Conservation (phyloP, 2,888 invertebrate species). For the Anodontia alba region DNA sequence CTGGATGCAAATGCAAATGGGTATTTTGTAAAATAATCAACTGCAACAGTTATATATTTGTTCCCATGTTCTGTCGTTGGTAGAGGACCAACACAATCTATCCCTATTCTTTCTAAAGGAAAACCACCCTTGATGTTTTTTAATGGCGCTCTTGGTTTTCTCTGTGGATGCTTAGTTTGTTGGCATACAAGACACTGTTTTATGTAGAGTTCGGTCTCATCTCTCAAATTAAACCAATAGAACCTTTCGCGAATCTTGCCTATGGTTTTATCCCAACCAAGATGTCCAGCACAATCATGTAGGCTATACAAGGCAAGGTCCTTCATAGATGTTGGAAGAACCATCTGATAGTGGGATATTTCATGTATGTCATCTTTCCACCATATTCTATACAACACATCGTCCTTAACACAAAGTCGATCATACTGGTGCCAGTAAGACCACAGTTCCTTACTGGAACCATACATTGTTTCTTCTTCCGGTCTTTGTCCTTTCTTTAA, state of each 20-base stretch:
- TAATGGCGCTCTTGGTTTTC: background rate
- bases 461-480: background rate
- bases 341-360: background rate
- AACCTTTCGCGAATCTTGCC: constrained; percentile 12
- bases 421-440: constrained; percentile 10
- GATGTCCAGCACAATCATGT: constrained; percentile 16
- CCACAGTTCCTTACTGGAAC: constrained; percentile 12
- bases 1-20: background rate
- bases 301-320: background rate
- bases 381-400: constrained; percentile 11
- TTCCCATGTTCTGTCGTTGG: constrained; percentile 15
- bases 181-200: constrained; percentile 3
- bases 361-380: background rate
- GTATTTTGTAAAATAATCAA: constrained; percentile 17
- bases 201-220: constrained; percentile 14
- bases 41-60: background rate
- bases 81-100: constrained; percentile 10
- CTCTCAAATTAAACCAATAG: constrained; percentile 14
- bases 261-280: background rate
- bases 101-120: constrained; percentile 16
- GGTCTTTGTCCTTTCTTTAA: background rate
- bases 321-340: background rate
- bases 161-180: background rate
- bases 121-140: background rate
- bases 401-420: background rate